Percentiles rank a stretch among this genome's conserved stretches.
Conservation (phyloP, 2,797 vertebrate genomes). For the Trachurus trachurus region DNA sequence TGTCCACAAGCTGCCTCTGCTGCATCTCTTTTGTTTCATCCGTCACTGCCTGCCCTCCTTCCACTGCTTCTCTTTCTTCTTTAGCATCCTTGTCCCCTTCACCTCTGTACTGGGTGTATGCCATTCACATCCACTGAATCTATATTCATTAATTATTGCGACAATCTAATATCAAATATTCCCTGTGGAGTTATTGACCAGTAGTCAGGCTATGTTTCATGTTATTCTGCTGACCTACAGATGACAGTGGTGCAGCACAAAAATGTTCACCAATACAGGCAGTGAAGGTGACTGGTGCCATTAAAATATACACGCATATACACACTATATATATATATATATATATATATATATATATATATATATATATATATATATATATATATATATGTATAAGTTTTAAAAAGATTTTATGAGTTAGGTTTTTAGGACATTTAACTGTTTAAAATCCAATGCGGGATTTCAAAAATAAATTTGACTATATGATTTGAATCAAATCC, state of each 20-base stretch:
- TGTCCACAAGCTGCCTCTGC: constrained; percentile 26
- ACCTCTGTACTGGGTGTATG: constrained; percentile 10
- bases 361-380: no score
- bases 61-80: constrained; percentile 4
- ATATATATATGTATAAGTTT: no score
- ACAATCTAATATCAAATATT: no score
- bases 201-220: background rate
- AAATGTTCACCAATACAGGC: background rate
- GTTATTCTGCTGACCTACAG: constrained; percentile 2
- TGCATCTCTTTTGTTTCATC: constrained; percentile 49
- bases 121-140: background rate
- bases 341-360: no score
- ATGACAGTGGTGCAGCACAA: background rate
- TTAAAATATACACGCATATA: no score
- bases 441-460: background rate
- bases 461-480: background rate
- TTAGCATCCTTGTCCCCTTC: background rate
- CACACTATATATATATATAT: no score
- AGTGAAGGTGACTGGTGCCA: background rate
- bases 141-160: background rate
- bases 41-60: constrained; percentile 32
- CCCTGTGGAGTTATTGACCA: background rate
- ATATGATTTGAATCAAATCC: background rate
- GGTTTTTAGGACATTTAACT: background rate
- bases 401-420: background rate